These are phyloP conservation scores for Chrysemys picta DNA, from an alignment of 2,113 vertebrate genomes.

Conservation along the genomic window DNA sequence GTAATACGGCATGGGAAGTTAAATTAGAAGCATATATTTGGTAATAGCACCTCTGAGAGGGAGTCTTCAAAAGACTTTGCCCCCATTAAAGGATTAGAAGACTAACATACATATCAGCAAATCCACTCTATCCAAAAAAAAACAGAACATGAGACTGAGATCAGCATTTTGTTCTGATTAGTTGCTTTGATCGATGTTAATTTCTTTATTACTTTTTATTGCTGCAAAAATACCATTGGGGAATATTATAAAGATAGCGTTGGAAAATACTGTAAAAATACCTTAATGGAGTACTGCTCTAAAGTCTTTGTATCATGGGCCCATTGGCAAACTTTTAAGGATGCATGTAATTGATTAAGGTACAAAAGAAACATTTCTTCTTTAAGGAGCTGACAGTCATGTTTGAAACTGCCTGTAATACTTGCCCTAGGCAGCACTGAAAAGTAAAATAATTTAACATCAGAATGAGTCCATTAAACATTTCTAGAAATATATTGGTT, in stretches of 20 bases:
- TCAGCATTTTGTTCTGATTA: slow-evolving; percentile 59
- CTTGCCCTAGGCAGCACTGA: neutral
- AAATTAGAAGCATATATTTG: slow-evolving; percentile 86
- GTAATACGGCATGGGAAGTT: slow-evolving; percentile 77
- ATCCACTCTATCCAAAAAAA: slow-evolving; percentile 10
- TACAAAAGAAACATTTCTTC: slow-evolving; percentile 78
- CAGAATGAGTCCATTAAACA: slow-evolving; percentile 11
- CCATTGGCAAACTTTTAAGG: slow-evolving; percentile 55
- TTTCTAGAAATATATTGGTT: slow-evolving; percentile 5
- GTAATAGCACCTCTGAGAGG: slow-evolving; percentile 74
- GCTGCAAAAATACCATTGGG: neutral
- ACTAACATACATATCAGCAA: slow-evolving; percentile 30
- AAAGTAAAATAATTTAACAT: neutral
- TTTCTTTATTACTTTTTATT: slow-evolving; percentile 14
- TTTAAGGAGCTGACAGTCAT: slow-evolving; percentile 80
- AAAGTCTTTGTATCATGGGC: accelerated
- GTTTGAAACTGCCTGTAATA: slow-evolving; percentile 76
- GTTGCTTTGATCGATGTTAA: slow-evolving; percentile 15
- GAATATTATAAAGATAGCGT: neutral
- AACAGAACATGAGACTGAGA: slow-evolving; percentile 26
- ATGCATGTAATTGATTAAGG: slow-evolving; percentile 68
- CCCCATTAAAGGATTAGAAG: slow-evolving; percentile 49
- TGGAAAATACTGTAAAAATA: neutral
- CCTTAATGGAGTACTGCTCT: neutral
- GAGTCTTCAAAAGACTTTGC: slow-evolving; percentile 57